Evolutionary conservation across 92 coral and sea anemone species (phyloP).

Genomic region (Actinernus sp.): DNA sequence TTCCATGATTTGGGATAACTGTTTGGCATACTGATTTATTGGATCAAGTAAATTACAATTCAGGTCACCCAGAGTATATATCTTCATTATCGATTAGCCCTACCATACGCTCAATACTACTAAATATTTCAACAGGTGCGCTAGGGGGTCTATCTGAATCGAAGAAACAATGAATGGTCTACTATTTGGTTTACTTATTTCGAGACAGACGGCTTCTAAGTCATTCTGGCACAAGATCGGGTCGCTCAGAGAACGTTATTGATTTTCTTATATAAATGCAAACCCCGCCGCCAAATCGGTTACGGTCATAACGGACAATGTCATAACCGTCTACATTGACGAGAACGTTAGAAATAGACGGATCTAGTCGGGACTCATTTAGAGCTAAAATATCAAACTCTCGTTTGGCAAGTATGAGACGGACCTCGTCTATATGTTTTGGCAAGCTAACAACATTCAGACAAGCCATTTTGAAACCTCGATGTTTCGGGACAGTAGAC

Average conservation of each 20-base stretch:
- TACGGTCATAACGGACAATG: conserved; percentile 15
- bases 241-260: neutral
- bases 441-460: conserved; percentile 31
- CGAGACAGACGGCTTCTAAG: neutral
- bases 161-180: neutral
- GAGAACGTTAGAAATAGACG: conserved; percentile 1
- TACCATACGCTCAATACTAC: no score
- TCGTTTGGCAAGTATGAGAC: neutral
- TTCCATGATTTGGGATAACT: neutral
- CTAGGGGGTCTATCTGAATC: conserved; percentile 1
- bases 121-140: neutral
- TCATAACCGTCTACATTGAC: conserved; percentile 23
- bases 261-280: conserved; percentile 4
- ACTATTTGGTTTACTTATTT: neutral
- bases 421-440: conserved; percentile 30
- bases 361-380: conserved; percentile 35
- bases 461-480: conserved; percentile 30
- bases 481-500: neutral
- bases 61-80: neutral
- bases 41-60: neutral
- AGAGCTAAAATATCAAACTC: conserved; percentile 16
- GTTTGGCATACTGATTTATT: neutral
- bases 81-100: neutral
- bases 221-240: neutral
- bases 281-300: conserved; percentile 30